Evolutionary conservation across 2,888 invertebrate genomes (phyloP).

Genomic region (Ormyrus nitidulus): DNA sequence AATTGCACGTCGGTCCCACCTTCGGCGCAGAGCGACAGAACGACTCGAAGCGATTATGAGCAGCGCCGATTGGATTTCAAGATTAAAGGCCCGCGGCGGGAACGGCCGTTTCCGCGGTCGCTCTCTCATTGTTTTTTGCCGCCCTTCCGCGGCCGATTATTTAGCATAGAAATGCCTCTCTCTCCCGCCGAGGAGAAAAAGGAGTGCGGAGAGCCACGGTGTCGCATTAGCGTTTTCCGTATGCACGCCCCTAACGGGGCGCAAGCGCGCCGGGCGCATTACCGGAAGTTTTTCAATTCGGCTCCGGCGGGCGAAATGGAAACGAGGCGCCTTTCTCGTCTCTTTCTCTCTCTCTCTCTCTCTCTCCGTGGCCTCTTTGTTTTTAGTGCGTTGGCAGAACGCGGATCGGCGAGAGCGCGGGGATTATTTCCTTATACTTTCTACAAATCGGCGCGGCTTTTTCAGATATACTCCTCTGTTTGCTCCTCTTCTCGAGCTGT

Average conservation of each 20-base stretch:
- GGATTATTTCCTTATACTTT: slow-evolving; percentile 31
- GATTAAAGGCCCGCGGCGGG: slow-evolving; percentile 10
- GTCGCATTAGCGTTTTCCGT: too few relatives aligned
- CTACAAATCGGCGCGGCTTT: slow-evolving; percentile 25
- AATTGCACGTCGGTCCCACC: too few relatives aligned
- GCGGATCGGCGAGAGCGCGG: background rate
- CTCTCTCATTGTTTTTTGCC: background rate
- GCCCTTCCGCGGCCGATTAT: slow-evolving; percentile 7
- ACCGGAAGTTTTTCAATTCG: slow-evolving; percentile 44
- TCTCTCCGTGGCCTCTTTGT: slow-evolving; percentile 7
- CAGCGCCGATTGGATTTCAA: slow-evolving; percentile 36
- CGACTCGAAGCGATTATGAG: slow-evolving; percentile 27
- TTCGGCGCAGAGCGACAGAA: too few relatives aligned
- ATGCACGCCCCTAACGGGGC: too few relatives aligned
- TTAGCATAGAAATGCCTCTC: slow-evolving; percentile 26
- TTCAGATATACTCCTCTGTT: background rate
- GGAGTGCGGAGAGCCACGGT: too few relatives aligned
- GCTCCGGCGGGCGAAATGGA: background rate
- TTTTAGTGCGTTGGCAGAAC: background rate
- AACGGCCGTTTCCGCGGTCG: background rate
- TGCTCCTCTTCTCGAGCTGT: too few relatives aligned
- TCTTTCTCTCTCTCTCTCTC: background rate
- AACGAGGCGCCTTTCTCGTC: slow-evolving; percentile 32
- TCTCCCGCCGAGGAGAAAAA: too few relatives aligned
- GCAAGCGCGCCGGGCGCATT: slow-evolving; percentile 6